Evolutionary conservation across 2,797 vertebrate species (phyloP), one percentile per base, ranked within the genome.

Genomic region (Aulostomus chinensis): DNA sequence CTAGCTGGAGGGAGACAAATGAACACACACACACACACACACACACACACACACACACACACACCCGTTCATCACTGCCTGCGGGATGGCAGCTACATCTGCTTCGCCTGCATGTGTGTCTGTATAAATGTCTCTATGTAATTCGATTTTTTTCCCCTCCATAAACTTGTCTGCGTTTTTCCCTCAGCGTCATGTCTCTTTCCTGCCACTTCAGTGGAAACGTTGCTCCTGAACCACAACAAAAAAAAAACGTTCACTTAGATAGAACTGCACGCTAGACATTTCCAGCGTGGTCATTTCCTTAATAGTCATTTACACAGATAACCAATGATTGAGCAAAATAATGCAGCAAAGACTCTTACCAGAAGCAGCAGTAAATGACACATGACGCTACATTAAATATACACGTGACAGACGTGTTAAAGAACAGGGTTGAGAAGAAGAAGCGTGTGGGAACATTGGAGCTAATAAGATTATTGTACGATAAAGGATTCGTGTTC

Each of bases 1-100:
- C 42, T 59, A 61, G 67, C 67, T 73, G 48, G 65, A 69, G 73
- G 76, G 65, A 58, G 42, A 68, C 61, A 48, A 51, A 70, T 47
- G 33, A 55, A 34, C 54, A 46, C 42, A 48, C 29, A 34, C 31
- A 52, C 56, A 39, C 50, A 49, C 58, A 63, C 18, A 48, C 39
- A 36, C 47, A 60, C 40, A 45, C 4, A 63, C 47, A 61, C 66
- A 49, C 17, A 43, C 32, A 59, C 58, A 65, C 46, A 68, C 10
- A 21, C 28, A 56, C 15, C 9, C 40, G 25, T 54, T 61, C 38
- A 61, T 71, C 59, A 62, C 34, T 45, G 48, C 56, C 58, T 24
- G 47, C 11, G 10, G 67, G 59, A 51, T 42, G 30, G 28, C 20
- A 67, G 53, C 38, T 58, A 18, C 56, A 70, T 74, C 47, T 71